Base-by-base conservation (phyloP, 2,888 invertebrate genomes). In the Hirtodrosophila cameraria region DNA sequence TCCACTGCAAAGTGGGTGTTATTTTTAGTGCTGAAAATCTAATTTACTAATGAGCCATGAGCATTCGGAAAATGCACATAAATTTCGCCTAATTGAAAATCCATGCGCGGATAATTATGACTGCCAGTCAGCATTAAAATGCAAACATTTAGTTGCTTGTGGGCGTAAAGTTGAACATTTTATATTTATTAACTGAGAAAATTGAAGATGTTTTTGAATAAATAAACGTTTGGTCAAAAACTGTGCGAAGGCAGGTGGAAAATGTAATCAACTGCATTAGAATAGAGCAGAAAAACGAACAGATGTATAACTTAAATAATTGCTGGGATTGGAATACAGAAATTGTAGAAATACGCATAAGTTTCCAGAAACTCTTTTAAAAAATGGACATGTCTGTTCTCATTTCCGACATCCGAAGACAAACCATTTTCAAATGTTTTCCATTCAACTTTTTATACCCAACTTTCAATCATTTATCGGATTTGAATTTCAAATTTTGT, bases 11-110 rank as follows among this genome's bases (percentile, higher is more conserved):
- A 41, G 67, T 60, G 57, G 39, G 38, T 55, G 60, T 50, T 83
- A 86, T 81, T 84, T 81, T 81, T 77, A 81, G 85, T 65, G 50
- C 52, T 53, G 45, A 64, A 66, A 62, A 69, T 74, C 45, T 60
- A 74, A 53, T 86, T 86, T 81, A 86, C 87, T 81, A 86, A 81
- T 86, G 87, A 86, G 80, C 85, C 87, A 53, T 86, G 69, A 64
- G 86, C 62, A 80, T 81, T 77, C 61, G 45, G 53, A 79, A 87
- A 82, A 82, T 75, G 66, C 80, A 75, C 86, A 87, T 87, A 82
- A 87, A 87, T 87, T 83, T 79, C 68, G 87, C 71, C 61, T 70
- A 87, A 83, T 83, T 87, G 81, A 86, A 87, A 76, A 80, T 63
- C 74, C 69, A 83, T 86, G 84, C 71, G 75, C 76, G 86, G 49